These are phyloP conservation scores for Drosophila ohnishii DNA, from an alignment of 1,140 invertebrate genomes.

Conservation along the genomic window DNA sequence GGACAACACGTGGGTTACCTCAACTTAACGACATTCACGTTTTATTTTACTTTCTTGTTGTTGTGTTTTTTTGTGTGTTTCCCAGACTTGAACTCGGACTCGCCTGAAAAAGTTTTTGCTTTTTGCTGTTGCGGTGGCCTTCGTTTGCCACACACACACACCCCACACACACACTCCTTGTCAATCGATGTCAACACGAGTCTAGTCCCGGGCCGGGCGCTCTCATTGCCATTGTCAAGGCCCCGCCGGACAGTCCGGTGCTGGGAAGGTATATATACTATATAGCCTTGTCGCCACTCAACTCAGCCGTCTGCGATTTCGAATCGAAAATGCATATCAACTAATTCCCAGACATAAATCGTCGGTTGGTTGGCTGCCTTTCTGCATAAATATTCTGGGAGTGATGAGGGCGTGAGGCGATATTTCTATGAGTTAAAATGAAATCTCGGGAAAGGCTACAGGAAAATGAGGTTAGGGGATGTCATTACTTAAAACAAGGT, in stretches of 20 bases:
- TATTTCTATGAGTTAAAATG: neutral
- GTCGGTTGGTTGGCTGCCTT: conserved; percentile 13
- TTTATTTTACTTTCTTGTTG: conserved; percentile 18
- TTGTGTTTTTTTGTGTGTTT: conserved; percentile 8
- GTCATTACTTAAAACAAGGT: too few relatives aligned
- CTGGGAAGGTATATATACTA: conserved; percentile 2
- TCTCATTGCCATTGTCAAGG: conserved; percentile 73
- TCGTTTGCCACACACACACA: conserved; percentile 7
- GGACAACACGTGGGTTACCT: conserved; percentile 64
- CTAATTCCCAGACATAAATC: conserved; percentile 57
- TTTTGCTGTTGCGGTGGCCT: conserved; percentile 31
- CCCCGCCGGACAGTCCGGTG: conserved; percentile 34
- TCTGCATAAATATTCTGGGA: conserved; percentile 36
- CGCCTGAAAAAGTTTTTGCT: conserved; percentile 29
- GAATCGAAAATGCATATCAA: conserved; percentile 58
- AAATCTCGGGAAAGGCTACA: too few relatives aligned
- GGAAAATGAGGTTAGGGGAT: too few relatives aligned
- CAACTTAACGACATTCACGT: conserved; percentile 56
- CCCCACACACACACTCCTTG: conserved; percentile 30
- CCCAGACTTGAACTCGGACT: conserved; percentile 37
- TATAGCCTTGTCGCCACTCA: conserved; percentile 27
- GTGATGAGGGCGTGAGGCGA: conserved; percentile 21
- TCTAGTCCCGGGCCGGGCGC: conserved; percentile 10
- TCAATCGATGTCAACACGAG: conserved; percentile 75
- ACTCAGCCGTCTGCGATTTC: conserved; percentile 46